Conservation (phyloP, 2,797 vertebrate genomes). For the Melanotaenia pygmaea region DNA sequence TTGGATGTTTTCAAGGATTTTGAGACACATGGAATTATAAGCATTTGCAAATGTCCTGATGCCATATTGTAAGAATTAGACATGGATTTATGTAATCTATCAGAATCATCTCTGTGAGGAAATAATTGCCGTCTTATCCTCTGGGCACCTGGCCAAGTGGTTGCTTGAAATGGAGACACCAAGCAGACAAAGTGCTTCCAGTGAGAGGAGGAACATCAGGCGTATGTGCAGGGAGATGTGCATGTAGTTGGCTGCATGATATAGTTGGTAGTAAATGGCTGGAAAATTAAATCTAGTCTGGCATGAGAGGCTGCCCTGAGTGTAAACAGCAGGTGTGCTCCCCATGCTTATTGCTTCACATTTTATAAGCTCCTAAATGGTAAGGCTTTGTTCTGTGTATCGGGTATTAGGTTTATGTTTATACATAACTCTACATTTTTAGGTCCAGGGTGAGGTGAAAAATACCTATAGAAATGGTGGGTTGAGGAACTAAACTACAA, state of each 20-base stretch:
- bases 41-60: constrained; percentile 24
- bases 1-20: constrained; percentile 34
- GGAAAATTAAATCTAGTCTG: constrained; percentile 69
- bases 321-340: constrained; percentile 57
- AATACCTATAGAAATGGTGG: background rate
- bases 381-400: constrained; percentile 5
- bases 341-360: constrained; percentile 35
- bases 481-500: background rate
- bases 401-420: constrained; percentile 9
- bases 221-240: constrained; percentile 41
- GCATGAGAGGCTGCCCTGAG: constrained; percentile 53
- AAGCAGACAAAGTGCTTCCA: constrained; percentile 59
- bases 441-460: background rate
- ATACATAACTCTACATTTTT: constrained; percentile 7
- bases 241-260: constrained; percentile 42
- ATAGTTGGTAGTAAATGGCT: constrained; percentile 66
- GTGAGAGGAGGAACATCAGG: constrained; percentile 45
- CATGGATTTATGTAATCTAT: constrained; percentile 69
- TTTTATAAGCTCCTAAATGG: constrained; percentile 30
- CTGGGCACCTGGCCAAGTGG: constrained; percentile 62
- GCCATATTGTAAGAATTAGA: constrained; percentile 61
- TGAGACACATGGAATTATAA: constrained; percentile 22
- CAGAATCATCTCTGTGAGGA: constrained; percentile 66
- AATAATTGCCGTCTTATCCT: constrained; percentile 70
- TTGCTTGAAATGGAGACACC: constrained; percentile 61